Percentiles rank a stretch among this genome's conserved stretches.
phyloP scores from a whole-genome alignment of 2,888 invertebrate genomes.

The Brachyptera risi region DNA sequence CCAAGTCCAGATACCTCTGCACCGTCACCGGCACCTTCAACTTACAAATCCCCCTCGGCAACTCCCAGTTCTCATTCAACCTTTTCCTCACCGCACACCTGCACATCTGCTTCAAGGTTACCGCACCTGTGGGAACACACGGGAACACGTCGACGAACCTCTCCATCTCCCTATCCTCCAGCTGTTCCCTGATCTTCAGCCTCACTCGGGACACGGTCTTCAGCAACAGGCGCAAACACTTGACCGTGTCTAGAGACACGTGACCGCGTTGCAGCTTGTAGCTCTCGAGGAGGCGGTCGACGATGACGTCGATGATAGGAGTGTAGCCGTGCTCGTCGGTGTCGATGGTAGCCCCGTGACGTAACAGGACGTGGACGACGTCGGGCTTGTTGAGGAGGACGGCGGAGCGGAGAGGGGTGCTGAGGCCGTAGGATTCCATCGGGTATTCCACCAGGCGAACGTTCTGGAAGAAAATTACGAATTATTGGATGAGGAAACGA shows the following conservation, averaged over 20 bases:
- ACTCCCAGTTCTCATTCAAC: conserved; percentile 63
- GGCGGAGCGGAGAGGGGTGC: conserved; percentile 68
- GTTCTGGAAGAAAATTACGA: conserved; percentile 26
- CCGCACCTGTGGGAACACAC: conserved; percentile 47
- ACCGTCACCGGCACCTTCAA: conserved; percentile 59
- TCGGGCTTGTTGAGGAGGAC: conserved; percentile 71
- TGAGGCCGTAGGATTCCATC: conserved; percentile 73
- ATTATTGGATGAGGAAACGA: too few relatives aligned
- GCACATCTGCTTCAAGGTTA: conserved; percentile 69
- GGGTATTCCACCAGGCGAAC: conserved; percentile 72
- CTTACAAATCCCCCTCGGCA: conserved; percentile 69
- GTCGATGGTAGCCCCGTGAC: conserved; percentile 57
- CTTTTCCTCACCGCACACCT: conserved; percentile 63
- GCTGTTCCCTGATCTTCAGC: conserved; percentile 47
- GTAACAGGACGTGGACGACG: conserved; percentile 66
- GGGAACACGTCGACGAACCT: conserved; percentile 4
- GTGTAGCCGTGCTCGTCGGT: conserved; percentile 41
- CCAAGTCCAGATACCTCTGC: conserved; percentile 68
- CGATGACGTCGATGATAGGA: conserved; percentile 27
- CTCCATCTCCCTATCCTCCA: conserved; percentile 47
- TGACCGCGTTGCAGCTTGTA: not conserved
- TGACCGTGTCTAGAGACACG: conserved; percentile 50
- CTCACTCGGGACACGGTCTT: conserved; percentile 58
- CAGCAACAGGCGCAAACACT: conserved; percentile 63
- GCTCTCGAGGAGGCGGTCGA: conserved; percentile 58